These are phyloP conservation scores for Aplochiton taeniatus DNA, from an alignment of 2,797 vertebrate species.

Conservation along the genomic window DNA sequence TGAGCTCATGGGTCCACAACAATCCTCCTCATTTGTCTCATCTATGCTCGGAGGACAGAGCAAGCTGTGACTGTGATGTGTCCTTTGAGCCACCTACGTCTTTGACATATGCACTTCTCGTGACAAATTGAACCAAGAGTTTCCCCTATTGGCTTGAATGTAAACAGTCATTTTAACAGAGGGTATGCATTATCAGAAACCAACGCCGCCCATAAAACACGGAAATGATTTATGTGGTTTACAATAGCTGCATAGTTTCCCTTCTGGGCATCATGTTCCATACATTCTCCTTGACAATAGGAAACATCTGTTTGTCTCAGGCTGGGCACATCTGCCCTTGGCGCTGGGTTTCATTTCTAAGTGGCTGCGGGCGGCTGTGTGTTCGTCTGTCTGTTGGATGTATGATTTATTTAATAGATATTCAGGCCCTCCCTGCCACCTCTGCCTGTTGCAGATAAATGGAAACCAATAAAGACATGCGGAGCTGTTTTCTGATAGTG, in stretches of 20 bases:
- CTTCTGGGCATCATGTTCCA: constrained; percentile 40
- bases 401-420: constrained; percentile 62
- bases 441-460: constrained; percentile 47
- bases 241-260: constrained; percentile 30
- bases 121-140: constrained; percentile 11
- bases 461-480: constrained; percentile 47
- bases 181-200: neutral
- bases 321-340: constrained; percentile 49
- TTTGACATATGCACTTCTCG: neutral
- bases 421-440: constrained; percentile 24
- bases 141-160: neutral
- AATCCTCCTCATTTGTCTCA: no score
- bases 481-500: constrained; percentile 32
- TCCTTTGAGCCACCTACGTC: neutral
- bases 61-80: neutral
- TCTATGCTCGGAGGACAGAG: no score
- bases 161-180: neutral
- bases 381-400: constrained; percentile 14
- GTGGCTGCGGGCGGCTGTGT: neutral
- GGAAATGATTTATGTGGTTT: constrained; percentile 49
- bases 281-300: constrained; percentile 40
- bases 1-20: no score
- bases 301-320: constrained; percentile 58
- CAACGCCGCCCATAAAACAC: constrained; percentile 5
- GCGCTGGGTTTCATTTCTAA: constrained; percentile 34